phyloP scores from a whole-genome alignment of 2,113 vertebrate species.

The Calidris pygmaea region DNA sequence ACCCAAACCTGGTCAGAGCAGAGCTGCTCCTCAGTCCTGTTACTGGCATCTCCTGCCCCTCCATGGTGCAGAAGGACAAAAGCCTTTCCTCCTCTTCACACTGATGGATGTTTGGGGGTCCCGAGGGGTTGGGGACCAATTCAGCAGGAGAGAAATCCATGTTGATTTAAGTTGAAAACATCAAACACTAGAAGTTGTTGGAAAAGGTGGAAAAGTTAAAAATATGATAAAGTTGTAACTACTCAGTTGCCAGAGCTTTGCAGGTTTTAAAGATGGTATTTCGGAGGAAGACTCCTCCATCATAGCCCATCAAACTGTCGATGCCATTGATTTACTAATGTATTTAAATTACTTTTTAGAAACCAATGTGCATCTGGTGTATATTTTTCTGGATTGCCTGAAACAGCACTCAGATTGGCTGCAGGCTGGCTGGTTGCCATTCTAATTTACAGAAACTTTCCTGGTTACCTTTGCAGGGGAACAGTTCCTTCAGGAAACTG shows the following conservation, averaged over 20 bases:
- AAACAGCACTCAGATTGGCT: slow-evolving; percentile 37
- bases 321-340: slow-evolving; percentile 53
- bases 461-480: slow-evolving; percentile 61
- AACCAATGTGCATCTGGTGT: slow-evolving; percentile 35
- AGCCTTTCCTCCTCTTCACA: not conserved
- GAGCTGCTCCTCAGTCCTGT: not conserved
- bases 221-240: slow-evolving; percentile 14
- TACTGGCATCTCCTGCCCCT: not conserved
- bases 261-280: slow-evolving; percentile 28
- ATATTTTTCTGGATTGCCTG: slow-evolving; percentile 35
- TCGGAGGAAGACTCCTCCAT: slow-evolving; percentile 29
- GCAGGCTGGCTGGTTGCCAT: slow-evolving; percentile 38
- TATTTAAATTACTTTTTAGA: slow-evolving; percentile 25
- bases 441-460: slow-evolving; percentile 65
- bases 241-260: not conserved
- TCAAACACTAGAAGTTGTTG: not conserved
- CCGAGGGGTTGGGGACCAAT: not conserved
- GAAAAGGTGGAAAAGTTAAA: not conserved
- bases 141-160: not conserved
- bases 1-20: not conserved
- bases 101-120: not conserved
- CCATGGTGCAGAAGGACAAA: not conserved
- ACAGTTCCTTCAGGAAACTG: slow-evolving; percentile 51
- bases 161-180: not conserved
- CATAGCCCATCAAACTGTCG: slow-evolving; percentile 46